Conservation (phyloP, 1,140 invertebrate species). For the Asobara japonica region DNA sequence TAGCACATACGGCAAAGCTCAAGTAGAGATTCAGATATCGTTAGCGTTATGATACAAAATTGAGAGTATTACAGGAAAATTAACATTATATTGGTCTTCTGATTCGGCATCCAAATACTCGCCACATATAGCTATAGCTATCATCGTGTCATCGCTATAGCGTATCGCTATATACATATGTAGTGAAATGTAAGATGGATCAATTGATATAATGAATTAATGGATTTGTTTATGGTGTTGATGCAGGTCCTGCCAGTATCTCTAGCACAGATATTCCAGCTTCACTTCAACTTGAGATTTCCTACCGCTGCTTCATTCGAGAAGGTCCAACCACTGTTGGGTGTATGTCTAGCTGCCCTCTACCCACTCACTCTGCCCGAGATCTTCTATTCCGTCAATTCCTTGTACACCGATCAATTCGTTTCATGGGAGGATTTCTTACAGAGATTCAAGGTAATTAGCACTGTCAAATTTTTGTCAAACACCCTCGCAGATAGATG, state of each 20-base stretch:
- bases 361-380: conserved; percentile 91
- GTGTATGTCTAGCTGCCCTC: conserved; percentile 88
- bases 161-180: too few relatives aligned
- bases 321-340: conserved; percentile 85
- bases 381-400: conserved; percentile 94
- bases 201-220: background rate
- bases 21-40: too few relatives aligned
- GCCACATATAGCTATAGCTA: too few relatives aligned
- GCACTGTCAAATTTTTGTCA: background rate
- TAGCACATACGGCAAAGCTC: too few relatives aligned
- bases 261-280: conserved; percentile 89
- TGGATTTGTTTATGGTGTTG: background rate
- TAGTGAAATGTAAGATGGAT: too few relatives aligned
- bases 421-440: conserved; percentile 91
- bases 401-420: conserved; percentile 78
- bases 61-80: too few relatives aligned
- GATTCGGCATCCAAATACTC: too few relatives aligned
- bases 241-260: conserved; percentile 83
- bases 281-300: conserved; percentile 94
- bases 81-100: too few relatives aligned
- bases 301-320: conserved; percentile 91
- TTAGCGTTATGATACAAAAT: too few relatives aligned
- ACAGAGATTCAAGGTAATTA: conserved; percentile 78
- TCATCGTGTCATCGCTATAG: too few relatives aligned
- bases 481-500: too few relatives aligned